Base-by-base conservation (phyloP, 2,888 invertebrate species). In the Lumbricus terrestris region DNA sequence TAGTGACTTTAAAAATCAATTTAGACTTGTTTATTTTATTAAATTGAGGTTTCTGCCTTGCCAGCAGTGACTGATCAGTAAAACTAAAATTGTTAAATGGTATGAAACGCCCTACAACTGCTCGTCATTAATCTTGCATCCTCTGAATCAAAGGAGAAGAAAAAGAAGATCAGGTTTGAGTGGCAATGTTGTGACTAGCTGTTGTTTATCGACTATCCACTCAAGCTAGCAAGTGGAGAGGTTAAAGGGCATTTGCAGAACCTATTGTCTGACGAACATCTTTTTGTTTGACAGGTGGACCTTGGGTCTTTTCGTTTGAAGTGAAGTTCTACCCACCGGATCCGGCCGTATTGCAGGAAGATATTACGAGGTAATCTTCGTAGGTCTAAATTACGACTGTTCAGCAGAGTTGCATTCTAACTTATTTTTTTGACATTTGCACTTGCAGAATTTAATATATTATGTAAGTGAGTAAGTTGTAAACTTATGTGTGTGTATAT, bases 241-340 rank as follows among this genome's bases (percentile, higher is more conserved):
- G 29, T 69, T 69, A 69, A 69, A 69, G 69, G n/a, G 29, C 69
- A 69, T 69, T 69, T 29, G n/a, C 29, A 69, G 69, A 69, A 69
- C 29, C 69, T 69, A 8, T 1, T 47, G 69, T 69, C 69, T 69
- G n/a, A 23, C 2, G 54, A 54, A 29, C 29, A 29, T 54, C 54
- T 54, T 47, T 3, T 69, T 69, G 29, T 69, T 29, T 11, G 2
- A 35, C 16, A 97, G 97, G 96, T 94, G 98, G 97, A 94, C 97
- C 98, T 34, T 98, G 98, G 98, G 96, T 97, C 93, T 96, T 99
- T 94, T 96, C 96, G 93, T 99, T 99, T 95, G 98, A 98, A 94
- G 98, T 99, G 91, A 99, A 99, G 96, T 99, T 99, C 96, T 99
- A 99, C 96, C 99, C 99, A 8, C 98, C 99, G 90, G 98, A 99